Base-by-base conservation (phyloP, 1,140 invertebrate species). In the Caenorhabditis briggsae region DNA sequence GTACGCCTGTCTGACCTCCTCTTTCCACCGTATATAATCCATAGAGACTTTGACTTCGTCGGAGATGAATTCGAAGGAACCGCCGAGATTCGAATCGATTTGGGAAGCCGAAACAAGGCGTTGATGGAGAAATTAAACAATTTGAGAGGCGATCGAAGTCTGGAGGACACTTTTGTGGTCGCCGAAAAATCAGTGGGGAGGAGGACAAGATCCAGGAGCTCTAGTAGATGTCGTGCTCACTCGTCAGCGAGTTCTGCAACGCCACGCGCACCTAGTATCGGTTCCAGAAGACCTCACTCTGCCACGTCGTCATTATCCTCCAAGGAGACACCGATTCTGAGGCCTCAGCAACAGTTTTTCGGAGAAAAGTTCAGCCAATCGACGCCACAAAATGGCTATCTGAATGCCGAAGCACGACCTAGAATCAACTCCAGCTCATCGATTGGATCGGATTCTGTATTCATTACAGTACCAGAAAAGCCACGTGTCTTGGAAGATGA, bases 51-150 rank as follows among this genome's bases (percentile, higher is more conserved):
- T 11, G 70, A 78, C 23, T 78, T 78, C n/a, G 46, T 78, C 9
- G 70, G 70, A n/a, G 70, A 78, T 9, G 70, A 78, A 23, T 78
- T 78, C 20, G 70, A 78, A n/a, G 70, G 70, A 50, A 50, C 70
- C n/a, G 70, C 70, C n/a, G 70, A 78, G 23, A 12, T 78, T 50
- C 46, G 70, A 50, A 78, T 78, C 20, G 70, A 78, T 78, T 23
- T 78, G 18, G 46, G 70, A 78, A 78, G 70, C n/a, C 70, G 70
- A 25, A 46, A 50, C 7, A 48, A 78, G 18, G 20, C 70, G n/a
- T n/a, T 78, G 14, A 78, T 50, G 70, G 70, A 78, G 33, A 78
- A 78, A 53, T 50, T 78, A 20, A 78, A 41, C 7, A 78, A 78
- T 50, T 11, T 78, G 46, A 48, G 70, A 23, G 20, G n/a, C 1